Percentiles rank a stretch among this genome's conserved stretches.
These are phyloP conservation scores for Heliconius melpomene DNA, from an alignment of 1,140 invertebrate genomes.

Conservation along the genomic window DNA sequence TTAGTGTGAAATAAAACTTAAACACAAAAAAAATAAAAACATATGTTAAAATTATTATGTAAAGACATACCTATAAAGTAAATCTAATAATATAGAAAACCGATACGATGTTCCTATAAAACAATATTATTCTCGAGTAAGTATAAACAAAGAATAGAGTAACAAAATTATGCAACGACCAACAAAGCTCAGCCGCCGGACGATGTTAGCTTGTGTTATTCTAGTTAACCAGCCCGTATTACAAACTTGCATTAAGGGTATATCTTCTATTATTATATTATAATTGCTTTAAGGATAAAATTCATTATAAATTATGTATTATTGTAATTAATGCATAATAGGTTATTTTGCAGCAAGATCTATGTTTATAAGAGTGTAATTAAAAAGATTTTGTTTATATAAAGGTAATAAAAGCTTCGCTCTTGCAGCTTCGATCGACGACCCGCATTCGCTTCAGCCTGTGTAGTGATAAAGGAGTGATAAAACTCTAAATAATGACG, in stretches of 20 bases:
- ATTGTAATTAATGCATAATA: neutral
- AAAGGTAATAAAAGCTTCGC: too few species aligned
- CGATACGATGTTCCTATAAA: neutral
- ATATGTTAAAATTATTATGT: neutral
- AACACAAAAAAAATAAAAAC: neutral
- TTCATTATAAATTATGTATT: neutral
- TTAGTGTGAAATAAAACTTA: too few species aligned
- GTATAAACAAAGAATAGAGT: constrained; percentile 48
- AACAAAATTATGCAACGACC: constrained; percentile 65
- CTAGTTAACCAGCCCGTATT: constrained; percentile 61
- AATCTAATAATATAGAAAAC: neutral
- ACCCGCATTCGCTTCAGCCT: too few species aligned
- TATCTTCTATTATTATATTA: constrained; percentile 6
- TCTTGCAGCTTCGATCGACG: too few species aligned
- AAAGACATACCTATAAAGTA: neutral
- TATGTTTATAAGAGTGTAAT: too few species aligned
- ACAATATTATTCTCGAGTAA: constrained; percentile 16
- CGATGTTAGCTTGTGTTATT: constrained; percentile 38
- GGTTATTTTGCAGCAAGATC: too few species aligned
- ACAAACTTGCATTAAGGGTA: constrained; percentile 70
- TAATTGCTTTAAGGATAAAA: neutral
- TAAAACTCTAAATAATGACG: too few species aligned
- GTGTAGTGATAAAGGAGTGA: too few species aligned
- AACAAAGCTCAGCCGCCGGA: constrained; percentile 58
- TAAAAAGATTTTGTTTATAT: too few species aligned